phyloP scores from a whole-genome alignment of 2,888 invertebrate genomes.

The Sinopyrophorus schimmeli region DNA sequence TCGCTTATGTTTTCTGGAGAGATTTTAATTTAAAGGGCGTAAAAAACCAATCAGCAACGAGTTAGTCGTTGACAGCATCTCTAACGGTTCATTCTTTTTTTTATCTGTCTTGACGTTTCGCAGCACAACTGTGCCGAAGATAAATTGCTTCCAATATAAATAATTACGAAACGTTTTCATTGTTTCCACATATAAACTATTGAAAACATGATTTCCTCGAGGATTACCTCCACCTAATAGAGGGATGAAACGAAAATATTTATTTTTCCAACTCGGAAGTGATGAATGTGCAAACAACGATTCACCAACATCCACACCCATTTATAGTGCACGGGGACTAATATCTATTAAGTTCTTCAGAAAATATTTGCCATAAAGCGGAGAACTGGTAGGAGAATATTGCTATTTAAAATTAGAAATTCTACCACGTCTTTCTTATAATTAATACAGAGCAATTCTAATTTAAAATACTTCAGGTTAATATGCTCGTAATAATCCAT shows the following conservation, averaged over 20 bases:
- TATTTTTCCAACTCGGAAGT: neutral
- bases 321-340: no score
- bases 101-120: constrained; percentile 6
- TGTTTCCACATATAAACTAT: constrained; percentile 4
- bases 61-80: no score
- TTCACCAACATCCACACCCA: no score
- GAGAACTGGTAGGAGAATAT: no score
- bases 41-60: no score
- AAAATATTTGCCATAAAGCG: no score
- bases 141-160: constrained; percentile 5
- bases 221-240: no score
- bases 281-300: no score
- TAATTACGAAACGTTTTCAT: constrained; percentile 8
- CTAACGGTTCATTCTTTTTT: constrained; percentile 1
- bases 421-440: constrained; percentile 15
- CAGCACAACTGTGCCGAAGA: constrained; percentile 4
- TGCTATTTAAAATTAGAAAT: constrained; percentile 11
- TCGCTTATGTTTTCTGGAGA: no score
- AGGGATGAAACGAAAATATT: constrained; percentile 1
- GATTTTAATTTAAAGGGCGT: no score
- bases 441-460: constrained; percentile 18
- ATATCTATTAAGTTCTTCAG: no score
- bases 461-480: constrained; percentile 19
- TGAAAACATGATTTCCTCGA: no score
- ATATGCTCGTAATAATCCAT: constrained; percentile 11